Evolutionary conservation across 2,888 invertebrate genomes (phyloP).

Genomic region (Caenorhabditis becei): DNA sequence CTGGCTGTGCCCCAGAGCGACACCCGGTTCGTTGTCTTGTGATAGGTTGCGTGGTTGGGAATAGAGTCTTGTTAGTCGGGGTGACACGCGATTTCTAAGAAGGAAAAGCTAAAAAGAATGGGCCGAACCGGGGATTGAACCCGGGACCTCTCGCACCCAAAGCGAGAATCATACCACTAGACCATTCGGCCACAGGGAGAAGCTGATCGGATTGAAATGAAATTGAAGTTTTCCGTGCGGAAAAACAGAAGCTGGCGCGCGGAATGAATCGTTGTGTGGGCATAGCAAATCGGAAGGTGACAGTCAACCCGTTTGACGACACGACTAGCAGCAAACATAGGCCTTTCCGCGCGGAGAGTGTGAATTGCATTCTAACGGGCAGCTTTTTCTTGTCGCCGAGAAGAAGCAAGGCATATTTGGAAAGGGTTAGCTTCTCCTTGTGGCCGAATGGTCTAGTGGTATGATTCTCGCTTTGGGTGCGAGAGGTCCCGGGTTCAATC

Average conservation of each 20-base stretch:
- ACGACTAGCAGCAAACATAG: too few relatives aligned
- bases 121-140: slow-evolving; percentile 77
- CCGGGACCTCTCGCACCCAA: slow-evolving; percentile 82
- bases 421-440: neutral
- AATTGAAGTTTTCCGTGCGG: too few relatives aligned
- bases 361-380: too few relatives aligned
- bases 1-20: slow-evolving; percentile 30
- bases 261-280: too few relatives aligned
- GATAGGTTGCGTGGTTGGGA: neutral
- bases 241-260: too few relatives aligned
- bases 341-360: too few relatives aligned
- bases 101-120: slow-evolving; percentile 41
- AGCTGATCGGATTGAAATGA: too few relatives aligned
- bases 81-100: neutral
- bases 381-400: too few relatives aligned
- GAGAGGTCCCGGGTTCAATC: slow-evolving; percentile 81
- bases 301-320: too few relatives aligned
- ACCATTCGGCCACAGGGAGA: slow-evolving; percentile 71
- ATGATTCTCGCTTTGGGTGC: slow-evolving; percentile 82
- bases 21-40: slow-evolving; percentile 22
- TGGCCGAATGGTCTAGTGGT: slow-evolving; percentile 80
- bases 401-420: too few relatives aligned
- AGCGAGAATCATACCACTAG: slow-evolving; percentile 82
- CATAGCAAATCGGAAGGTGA: too few relatives aligned
- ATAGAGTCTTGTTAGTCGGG: neutral